These are phyloP conservation scores for Drosophila nr. fundita DNA, from an alignment of 2,888 invertebrate genomes.

Conservation along the genomic window DNA sequence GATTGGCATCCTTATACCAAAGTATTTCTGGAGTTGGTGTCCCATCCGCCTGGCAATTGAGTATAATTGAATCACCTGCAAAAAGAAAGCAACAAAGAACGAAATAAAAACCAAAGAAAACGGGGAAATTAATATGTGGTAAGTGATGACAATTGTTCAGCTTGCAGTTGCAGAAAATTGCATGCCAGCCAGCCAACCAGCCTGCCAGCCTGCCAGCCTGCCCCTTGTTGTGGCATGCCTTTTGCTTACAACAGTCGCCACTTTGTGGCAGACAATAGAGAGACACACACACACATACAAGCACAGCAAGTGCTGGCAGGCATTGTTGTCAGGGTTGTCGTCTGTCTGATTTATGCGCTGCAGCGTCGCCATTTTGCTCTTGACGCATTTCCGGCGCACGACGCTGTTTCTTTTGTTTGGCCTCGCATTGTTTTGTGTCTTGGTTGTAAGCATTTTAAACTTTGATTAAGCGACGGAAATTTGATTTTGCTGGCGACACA, in stretches of 20 bases:
- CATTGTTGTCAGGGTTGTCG: slow-evolving; percentile 47
- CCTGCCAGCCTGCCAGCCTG: slow-evolving; percentile 7
- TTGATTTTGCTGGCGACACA: slow-evolving; percentile 65
- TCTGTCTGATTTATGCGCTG: slow-evolving; percentile 69
- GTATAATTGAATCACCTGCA: slow-evolving; percentile 95
- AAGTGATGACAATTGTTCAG: slow-evolving; percentile 68
- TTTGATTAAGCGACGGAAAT: slow-evolving; percentile 76
- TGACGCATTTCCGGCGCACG: slow-evolving; percentile 71
- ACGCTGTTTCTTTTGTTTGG: slow-evolving; percentile 59
- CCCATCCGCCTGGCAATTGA: slow-evolving; percentile 98
- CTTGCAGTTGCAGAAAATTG: slow-evolving; percentile 26
- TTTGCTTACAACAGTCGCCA: slow-evolving; percentile 32
- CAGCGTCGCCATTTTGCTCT: slow-evolving; percentile 62
- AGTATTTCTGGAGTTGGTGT: slow-evolving; percentile 97
- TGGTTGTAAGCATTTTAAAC: slow-evolving; percentile 65
- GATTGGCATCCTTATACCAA: slow-evolving; percentile 98
- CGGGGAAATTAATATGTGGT: slow-evolving; percentile 62
- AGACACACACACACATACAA: not conserved
- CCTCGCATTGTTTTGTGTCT: slow-evolving; percentile 32
- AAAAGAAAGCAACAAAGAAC: slow-evolving; percentile 29
- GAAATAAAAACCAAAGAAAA: slow-evolving; percentile 17
- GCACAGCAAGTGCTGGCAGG: slow-evolving; percentile 26
- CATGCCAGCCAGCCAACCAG: slow-evolving; percentile 22
- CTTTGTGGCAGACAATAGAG: slow-evolving; percentile 62
- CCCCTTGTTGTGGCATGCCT: slow-evolving; percentile 2